Evolutionary conservation across 2,113 vertebrate genomes (phyloP).

Genomic region (Rhynchopsitta pachyrhyncha): DNA sequence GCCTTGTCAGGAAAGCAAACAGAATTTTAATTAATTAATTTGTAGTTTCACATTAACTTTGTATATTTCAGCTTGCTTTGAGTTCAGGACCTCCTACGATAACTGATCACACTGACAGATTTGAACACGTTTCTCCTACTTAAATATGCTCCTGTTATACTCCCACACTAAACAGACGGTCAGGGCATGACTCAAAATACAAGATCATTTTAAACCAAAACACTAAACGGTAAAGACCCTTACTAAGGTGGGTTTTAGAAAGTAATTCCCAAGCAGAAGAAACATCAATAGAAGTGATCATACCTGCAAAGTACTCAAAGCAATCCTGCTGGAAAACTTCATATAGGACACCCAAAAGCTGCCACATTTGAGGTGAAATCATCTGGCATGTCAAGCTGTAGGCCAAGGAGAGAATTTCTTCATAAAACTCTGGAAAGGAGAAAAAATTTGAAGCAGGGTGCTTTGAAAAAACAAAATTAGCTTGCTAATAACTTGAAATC

Average conservation of each 20-base stretch:
- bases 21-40: not conserved
- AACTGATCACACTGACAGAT: conserved; percentile 10
- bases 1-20: not conserved
- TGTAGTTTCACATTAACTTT: not conserved
- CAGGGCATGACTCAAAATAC: conserved; percentile 27
- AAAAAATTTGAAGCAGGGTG: not conserved
- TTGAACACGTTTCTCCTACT: not conserved
- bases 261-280: not conserved
- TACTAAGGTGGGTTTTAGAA: not conserved
- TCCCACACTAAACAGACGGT: not conserved
- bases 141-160: not conserved
- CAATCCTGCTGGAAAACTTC: conserved; percentile 95
- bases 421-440: conserved; percentile 90
- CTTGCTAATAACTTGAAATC: not conserved
- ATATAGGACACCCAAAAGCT: conserved; percentile 89
- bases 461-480: not conserved
- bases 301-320: conserved; percentile 96
- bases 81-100: not conserved
- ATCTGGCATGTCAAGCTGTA: conserved; percentile 93
- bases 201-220: not conserved
- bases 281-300: not conserved
- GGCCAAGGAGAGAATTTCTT: conserved; percentile 94
- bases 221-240: not conserved
- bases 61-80: not conserved
- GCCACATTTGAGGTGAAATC: conserved; percentile 97